These are phyloP conservation scores for Aphidius ervi DNA, from an alignment of 1,140 invertebrate genomes.

Conservation along the genomic window DNA sequence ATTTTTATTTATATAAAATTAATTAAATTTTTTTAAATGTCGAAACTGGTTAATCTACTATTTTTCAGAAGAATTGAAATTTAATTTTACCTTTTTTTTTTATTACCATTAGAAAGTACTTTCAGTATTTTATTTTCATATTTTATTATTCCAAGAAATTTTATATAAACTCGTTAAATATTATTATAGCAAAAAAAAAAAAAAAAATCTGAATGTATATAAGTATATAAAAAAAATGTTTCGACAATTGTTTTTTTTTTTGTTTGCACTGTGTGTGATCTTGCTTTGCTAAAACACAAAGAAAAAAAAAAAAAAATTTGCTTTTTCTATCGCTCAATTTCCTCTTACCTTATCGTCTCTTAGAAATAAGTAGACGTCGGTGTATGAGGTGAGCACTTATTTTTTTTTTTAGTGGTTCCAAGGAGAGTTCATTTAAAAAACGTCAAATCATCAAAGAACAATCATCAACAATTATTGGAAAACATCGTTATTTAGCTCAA, in stretches of 20 bases:
- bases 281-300: not conserved
- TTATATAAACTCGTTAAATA: too few relatives aligned
- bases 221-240: too few relatives aligned
- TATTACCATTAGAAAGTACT: not conserved
- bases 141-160: too few relatives aligned
- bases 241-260: too few relatives aligned
- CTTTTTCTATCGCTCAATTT: slow-evolving; percentile 21
- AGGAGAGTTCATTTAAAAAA: slow-evolving; percentile 47
- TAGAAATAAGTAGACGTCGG: slow-evolving; percentile 40
- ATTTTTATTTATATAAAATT: not conserved
- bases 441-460: slow-evolving; percentile 30
- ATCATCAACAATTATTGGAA: slow-evolving; percentile 25
- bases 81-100: not conserved
- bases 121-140: too few relatives aligned
- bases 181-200: too few relatives aligned
- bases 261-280: not conserved
- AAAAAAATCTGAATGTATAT: too few relatives aligned
- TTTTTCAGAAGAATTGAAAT: too few relatives aligned
- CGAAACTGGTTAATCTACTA: too few relatives aligned
- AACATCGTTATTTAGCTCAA: slow-evolving; percentile 3
- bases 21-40: not conserved
- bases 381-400: slow-evolving; percentile 34
- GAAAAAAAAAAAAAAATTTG: not conserved
- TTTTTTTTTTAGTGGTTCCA: slow-evolving; percentile 46
- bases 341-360: slow-evolving; percentile 36